Evolutionary conservation across 2,888 invertebrate genomes (phyloP).

Genomic region (Acrocyrtus sp.): DNA sequence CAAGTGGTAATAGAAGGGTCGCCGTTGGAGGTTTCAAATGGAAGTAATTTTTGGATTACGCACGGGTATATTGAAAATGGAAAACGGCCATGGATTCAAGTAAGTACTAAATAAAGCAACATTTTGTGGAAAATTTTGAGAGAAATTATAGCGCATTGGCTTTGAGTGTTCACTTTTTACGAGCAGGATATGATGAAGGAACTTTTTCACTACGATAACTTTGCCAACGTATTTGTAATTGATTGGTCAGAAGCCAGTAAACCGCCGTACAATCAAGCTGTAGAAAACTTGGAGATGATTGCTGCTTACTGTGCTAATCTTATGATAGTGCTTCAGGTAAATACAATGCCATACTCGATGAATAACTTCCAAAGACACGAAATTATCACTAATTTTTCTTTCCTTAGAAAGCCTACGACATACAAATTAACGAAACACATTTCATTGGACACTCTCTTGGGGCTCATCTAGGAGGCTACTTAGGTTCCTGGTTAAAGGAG

Average conservation of each 20-base stretch:
- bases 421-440: slow-evolving; percentile 75
- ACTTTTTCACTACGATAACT: slow-evolving; percentile 75
- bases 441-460: slow-evolving; percentile 80
- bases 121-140: not conserved
- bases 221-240: slow-evolving; percentile 80
- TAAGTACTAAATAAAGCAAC: too few relatives aligned
- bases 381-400: too few relatives aligned
- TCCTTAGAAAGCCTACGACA: slow-evolving; percentile 68
- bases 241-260: slow-evolving; percentile 89
- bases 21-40: slow-evolving; percentile 66
- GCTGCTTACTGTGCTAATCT: slow-evolving; percentile 86
- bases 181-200: slow-evolving; percentile 77
- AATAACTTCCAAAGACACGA: too few relatives aligned
- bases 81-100: slow-evolving; percentile 78
- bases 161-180: too few relatives aligned
- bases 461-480: slow-evolving; percentile 85
- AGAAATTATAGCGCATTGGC: too few relatives aligned
- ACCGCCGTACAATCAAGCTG: slow-evolving; percentile 91
- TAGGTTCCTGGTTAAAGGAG: slow-evolving; percentile 78
- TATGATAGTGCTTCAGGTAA: slow-evolving; percentile 67
- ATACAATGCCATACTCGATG: too few relatives aligned
- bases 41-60: slow-evolving; percentile 76
- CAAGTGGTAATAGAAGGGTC: slow-evolving; percentile 32
- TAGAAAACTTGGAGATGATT: slow-evolving; percentile 87
- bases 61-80: slow-evolving; percentile 91